Percentiles rank a stretch among this genome's conserved stretches.
Evolutionary conservation across 2,797 vertebrate genomes (phyloP).

Genomic region (Bradypodion ventrale): DNA sequence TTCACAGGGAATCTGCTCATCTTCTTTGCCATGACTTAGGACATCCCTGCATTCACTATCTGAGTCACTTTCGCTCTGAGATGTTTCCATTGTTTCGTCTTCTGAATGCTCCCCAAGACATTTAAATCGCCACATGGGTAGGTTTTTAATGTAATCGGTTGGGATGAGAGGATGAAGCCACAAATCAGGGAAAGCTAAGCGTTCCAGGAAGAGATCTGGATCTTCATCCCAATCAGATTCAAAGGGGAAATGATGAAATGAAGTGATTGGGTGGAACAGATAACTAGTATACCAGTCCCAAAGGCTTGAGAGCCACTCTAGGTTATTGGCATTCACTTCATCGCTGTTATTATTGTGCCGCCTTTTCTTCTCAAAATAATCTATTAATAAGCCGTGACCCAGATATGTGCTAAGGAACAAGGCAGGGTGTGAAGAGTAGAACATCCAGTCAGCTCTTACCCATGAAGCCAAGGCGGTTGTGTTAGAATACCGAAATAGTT

Average conservation of each 20-base stretch:
- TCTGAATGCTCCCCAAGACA: constrained; percentile 62
- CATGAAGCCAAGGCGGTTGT: constrained; percentile 92
- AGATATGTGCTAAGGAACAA: constrained; percentile 96
- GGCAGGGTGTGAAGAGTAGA: constrained; percentile 96
- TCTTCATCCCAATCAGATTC: constrained; percentile 96
- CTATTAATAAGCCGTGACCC: constrained; percentile 91
- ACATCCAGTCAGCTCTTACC: constrained; percentile 96
- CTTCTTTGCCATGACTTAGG: constrained; percentile 59
- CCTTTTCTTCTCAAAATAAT: constrained; percentile 97
- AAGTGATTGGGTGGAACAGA: constrained; percentile 91
- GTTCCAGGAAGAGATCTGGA: constrained; percentile 88
- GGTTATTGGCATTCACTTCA: constrained; percentile 89
- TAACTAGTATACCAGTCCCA: constrained; percentile 99
- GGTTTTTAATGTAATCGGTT: constrained; percentile 91
- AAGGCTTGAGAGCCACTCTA: constrained; percentile 95
- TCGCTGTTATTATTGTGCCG: constrained; percentile 79
- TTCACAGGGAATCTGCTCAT: constrained; percentile 45
- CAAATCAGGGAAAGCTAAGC: constrained; percentile 93
- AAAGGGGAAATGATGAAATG: constrained; percentile 88
- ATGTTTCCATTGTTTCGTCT: constrained; percentile 68
- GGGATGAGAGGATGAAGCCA: constrained; percentile 95
- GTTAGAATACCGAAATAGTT: constrained; percentile 92
- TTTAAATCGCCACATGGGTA: constrained; percentile 90
- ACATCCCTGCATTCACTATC: constrained; percentile 74
- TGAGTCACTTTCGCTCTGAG: constrained; percentile 77